phyloP scores from a whole-genome alignment of 2,113 vertebrate genomes.

The Rynchops niger region DNA sequence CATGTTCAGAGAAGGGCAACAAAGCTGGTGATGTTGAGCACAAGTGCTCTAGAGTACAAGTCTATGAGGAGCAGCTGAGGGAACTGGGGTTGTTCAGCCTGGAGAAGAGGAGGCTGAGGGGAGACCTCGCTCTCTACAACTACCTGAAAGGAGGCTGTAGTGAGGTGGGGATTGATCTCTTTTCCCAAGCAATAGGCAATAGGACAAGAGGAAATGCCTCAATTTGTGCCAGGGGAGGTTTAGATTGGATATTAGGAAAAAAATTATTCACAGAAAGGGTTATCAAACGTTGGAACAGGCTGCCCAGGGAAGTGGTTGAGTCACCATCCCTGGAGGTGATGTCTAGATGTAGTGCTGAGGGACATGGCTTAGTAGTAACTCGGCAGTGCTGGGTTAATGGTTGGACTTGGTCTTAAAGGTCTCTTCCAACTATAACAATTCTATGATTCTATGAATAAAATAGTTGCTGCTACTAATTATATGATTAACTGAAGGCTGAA shows the following conservation, averaged over 20 bases:
- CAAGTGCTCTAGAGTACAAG: not conserved
- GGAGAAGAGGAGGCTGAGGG: not conserved
- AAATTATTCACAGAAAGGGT: not conserved
- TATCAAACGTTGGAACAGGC: not conserved
- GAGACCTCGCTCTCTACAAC: not conserved
- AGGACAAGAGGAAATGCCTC: not conserved
- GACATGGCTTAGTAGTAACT: not conserved
- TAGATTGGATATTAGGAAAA: not conserved
- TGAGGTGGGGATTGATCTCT: not conserved
- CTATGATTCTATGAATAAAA: not conserved
- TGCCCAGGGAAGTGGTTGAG: not conserved
- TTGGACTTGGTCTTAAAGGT: not conserved
- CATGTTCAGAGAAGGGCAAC: not conserved
- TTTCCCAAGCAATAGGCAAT: not conserved
- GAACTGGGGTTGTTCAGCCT: not conserved
- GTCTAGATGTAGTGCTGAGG: not conserved
- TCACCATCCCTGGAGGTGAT: not conserved
- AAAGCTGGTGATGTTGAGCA: not conserved
- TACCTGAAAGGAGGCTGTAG: not conserved
- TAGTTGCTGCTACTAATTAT: not conserved
- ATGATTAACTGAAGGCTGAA: not conserved
- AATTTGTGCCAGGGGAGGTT: not conserved
- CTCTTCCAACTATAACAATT: not conserved
- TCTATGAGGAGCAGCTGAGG: not conserved
- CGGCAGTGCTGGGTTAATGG: not conserved